Percentiles rank a stretch among this genome's conserved stretches.
phyloP scores from a whole-genome alignment of 2,113 vertebrate genomes.

The Protobothrops flavoviridis region DNA sequence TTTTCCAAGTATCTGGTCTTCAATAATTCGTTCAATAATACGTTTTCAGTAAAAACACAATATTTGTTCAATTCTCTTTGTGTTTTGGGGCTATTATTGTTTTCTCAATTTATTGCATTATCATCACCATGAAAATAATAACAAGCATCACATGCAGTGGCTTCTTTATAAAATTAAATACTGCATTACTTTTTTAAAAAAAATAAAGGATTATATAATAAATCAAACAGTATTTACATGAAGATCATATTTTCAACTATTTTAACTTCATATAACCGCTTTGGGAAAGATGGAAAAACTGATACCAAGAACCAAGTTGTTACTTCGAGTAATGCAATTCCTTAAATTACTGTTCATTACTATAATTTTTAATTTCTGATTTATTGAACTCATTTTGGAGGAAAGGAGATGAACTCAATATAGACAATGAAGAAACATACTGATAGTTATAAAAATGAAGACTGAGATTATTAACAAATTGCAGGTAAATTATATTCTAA shows the following conservation, averaged over 20 bases:
- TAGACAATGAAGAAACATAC: conserved; percentile 6
- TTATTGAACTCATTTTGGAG: neutral
- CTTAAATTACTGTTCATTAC: neutral
- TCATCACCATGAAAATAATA: neutral
- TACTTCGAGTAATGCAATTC: neutral
- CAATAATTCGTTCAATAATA: neutral
- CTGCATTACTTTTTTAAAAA: neutral
- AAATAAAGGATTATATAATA: neutral
- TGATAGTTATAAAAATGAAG: neutral
- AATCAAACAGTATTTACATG: neutral
- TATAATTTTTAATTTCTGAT: neutral
- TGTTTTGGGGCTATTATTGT: neutral
- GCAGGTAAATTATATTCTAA: neutral
- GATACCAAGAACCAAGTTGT: neutral
- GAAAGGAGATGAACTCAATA: neutral
- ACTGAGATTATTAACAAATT: neutral
- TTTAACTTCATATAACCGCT: neutral
- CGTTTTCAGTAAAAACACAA: neutral
- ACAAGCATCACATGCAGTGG: neutral
- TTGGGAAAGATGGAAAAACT: neutral
- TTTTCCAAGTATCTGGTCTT: neutral
- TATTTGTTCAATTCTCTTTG: neutral
- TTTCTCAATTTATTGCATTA: neutral
- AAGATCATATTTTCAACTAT: neutral
- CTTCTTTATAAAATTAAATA: neutral